Base-by-base conservation (phyloP, 2,888 invertebrate genomes). In the Eilema caniola region DNA sequence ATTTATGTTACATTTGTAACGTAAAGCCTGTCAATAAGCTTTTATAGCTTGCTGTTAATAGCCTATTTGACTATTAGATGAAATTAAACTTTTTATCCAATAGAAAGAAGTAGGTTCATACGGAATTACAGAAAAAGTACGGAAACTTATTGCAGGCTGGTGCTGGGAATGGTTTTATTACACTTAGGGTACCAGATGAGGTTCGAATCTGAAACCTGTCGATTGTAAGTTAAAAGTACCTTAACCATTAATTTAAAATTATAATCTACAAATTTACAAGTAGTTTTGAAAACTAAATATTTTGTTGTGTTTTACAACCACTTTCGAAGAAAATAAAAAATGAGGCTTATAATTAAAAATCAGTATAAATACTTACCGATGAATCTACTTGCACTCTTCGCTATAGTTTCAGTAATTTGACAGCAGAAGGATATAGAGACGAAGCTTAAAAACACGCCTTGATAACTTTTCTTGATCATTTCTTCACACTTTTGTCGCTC, bases 381-480 rank as follows among this genome's bases (percentile, higher is more conserved):
- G 83, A 91, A 95, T 81, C 95, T 88, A 84, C 94, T 95, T 37
- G 95, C 94, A 78, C 94, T 94, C 77, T 95, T 95, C 23, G 95
- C 95, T 88, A 94, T 90, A 84, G 94, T 95, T 88, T 95, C 95
- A 72, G 91, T 93, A 25, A 95, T 89, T 81, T 95, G 95, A 85
- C 95, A 95, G 88, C 95, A 94, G 84, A 95, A 93, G 78, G 95
- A 94, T 77, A 95, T 93, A 60, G 95, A 95, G 83, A 95, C 85
- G 80, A 95, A 93, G 89, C 95, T 95, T 75, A 95, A 85, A 86
- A 95, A 90, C 82, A 95, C 89, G 81, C 95, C 93, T 86, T 95
- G 95, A 85, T 91, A 94, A 86, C 88, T 92, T 92, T 93, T 94
- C 86, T 86, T 93, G 86, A 94, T 92, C 95, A 94, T 95, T 79